Base-by-base conservation (phyloP, 2,113 vertebrate species). In the Hyla sarda region DNA sequence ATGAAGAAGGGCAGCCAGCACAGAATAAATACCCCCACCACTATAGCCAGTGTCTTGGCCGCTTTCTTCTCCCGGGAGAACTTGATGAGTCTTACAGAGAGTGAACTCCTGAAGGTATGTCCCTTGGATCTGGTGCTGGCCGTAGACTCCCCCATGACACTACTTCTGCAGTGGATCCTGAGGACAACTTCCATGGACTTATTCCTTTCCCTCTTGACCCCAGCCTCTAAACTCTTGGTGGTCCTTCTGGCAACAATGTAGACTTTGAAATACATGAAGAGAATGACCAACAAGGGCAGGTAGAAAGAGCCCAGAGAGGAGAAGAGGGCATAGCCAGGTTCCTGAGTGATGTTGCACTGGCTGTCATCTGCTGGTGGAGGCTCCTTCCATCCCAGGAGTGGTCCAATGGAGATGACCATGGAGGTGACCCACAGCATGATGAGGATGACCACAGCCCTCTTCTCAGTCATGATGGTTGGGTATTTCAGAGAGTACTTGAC, bases 1-100 rank as follows among this genome's bases (percentile, higher is more conserved):
- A 99, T 97, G 95, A 99, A 99, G 92, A 99, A 99, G 0, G 98
- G 98, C 84, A 99, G 94, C 98, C 98, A 99, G 91, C 98, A 99
- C 88, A 99, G 91, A 85, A 98, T 97, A 91, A 99, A 99, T 90
- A 99, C 97, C 0, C 98, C 98, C 56, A 99, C 98, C 0, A 99
- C 98, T 75, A 99, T 99, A 82, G 98, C 98, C 0, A 99, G 94
- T 1, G 98, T 99, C 90, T 99, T 99, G 74, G 98, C 98, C 0
- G 98, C 98, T 84, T 98, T 99, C 74, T 99, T 99, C 93, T 99
- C 98, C 1, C 97, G 92, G 92, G 98, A 99, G 92, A 99, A 99
- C 93, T 99, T 99, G 93, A 99, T 95, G 48, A 99, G 94, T 17
- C 98, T 92, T 69, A 99, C 95, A 0, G 98, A 99, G 0, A 99